Conservation (phyloP, 2,797 vertebrate species). For the Hipposideros larvatus region DNA sequence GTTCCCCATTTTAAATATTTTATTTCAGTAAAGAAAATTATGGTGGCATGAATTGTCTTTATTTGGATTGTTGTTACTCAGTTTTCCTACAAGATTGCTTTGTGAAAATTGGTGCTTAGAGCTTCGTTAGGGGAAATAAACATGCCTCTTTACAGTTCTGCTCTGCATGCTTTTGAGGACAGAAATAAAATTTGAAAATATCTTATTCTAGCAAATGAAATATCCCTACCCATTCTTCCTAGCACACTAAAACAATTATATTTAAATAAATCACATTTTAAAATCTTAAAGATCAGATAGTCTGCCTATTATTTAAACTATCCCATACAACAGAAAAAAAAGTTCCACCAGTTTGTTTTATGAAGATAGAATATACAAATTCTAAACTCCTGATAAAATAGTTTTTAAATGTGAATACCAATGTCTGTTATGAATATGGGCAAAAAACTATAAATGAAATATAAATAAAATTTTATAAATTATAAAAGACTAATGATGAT, state of each 20-base stretch:
- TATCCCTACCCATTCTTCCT: background rate
- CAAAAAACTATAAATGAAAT: slow-evolving; percentile 1
- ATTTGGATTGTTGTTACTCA: background rate
- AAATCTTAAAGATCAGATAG: slow-evolving; percentile 33
- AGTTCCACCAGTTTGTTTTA: background rate
- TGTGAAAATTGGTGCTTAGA: background rate
- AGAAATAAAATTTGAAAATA: slow-evolving; percentile 36
- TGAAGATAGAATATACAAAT: background rate
- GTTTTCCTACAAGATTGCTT: slow-evolving; percentile 37
- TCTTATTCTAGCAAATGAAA: background rate
- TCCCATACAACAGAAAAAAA: background rate
- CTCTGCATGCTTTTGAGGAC: background rate
- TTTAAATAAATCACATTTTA: background rate
- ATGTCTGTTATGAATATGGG: background rate
- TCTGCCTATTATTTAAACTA: background rate
- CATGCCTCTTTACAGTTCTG: background rate
- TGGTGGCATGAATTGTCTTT: background rate
- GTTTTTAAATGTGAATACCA: background rate
- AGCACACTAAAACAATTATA: background rate
- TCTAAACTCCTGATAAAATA: background rate
- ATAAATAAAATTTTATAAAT: no score
- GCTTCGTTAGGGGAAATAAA: slow-evolving; percentile 13
- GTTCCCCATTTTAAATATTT: background rate
- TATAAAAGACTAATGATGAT: slow-evolving; percentile 1
- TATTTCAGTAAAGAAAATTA: slow-evolving; percentile 40